Evolutionary conservation across 2,113 vertebrate species (phyloP).

Genomic region (Apeltes quadracus): DNA sequence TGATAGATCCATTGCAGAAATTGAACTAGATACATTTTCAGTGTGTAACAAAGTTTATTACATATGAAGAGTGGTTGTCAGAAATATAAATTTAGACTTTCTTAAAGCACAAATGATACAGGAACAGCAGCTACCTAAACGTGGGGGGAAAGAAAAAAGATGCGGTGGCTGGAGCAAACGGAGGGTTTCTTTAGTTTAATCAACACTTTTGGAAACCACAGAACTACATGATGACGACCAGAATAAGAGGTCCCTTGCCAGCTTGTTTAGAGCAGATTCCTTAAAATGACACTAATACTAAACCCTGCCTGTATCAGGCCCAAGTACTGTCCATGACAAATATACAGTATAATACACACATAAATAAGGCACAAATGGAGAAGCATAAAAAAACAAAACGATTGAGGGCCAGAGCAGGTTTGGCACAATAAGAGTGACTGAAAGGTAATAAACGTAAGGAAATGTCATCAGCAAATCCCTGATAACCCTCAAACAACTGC

Average conservation of each 20-base stretch:
- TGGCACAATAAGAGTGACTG: conserved; percentile 67
- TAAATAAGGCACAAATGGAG: conserved; percentile 83
- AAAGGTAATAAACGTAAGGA: conserved; percentile 30
- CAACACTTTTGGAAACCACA: conserved; percentile 30
- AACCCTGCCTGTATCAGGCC: conserved; percentile 29
- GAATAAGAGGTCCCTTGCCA: conserved; percentile 46
- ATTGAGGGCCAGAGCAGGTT: conserved; percentile 40
- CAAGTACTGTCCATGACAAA: conserved; percentile 51
- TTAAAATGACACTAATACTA: conserved; percentile 63
- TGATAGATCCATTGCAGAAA: too few relatives aligned
- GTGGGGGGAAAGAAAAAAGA: conserved; percentile 38
- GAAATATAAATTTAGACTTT: conserved; percentile 96
- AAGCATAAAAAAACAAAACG: conserved; percentile 37
- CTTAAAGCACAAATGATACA: conserved; percentile 72
- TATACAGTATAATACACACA: conserved; percentile 63
- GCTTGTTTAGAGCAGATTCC: conserved; percentile 16
- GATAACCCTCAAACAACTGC: conserved; percentile 28
- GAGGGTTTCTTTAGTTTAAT: conserved; percentile 14
- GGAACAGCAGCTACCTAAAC: conserved; percentile 51
- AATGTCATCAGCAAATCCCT: conserved; percentile 30
- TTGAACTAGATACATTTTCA: conserved; percentile 67
- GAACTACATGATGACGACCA: conserved; percentile 30
- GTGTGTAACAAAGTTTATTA: conserved; percentile 99
- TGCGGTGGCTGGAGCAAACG: conserved; percentile 43
- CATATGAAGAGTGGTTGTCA: conserved; percentile 95